Evolutionary conservation across 2,797 vertebrate species (phyloP).

Genomic region (Epinephelus malabaricus): DNA sequence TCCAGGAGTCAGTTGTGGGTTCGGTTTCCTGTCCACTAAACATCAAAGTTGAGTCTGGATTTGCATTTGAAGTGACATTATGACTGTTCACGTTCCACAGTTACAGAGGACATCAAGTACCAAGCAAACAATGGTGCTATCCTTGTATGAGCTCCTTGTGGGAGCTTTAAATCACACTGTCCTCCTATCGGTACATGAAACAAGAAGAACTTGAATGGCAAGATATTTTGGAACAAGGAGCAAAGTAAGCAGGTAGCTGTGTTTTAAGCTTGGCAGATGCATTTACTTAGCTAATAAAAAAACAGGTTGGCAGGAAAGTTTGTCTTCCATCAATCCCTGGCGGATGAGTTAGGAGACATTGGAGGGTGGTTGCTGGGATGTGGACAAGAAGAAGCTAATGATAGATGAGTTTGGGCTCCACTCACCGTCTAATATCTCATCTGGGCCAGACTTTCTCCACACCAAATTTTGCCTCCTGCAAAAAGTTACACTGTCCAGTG

Average conservation of each 20-base stretch:
- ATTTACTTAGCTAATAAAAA: constrained; percentile 78
- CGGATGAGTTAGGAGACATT: constrained; percentile 74
- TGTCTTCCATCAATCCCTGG: constrained; percentile 62
- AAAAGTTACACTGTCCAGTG: constrained; percentile 64
- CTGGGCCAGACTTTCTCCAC: constrained; percentile 64
- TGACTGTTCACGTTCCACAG: constrained; percentile 20
- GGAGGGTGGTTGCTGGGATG: constrained; percentile 70
- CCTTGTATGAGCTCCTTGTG: background rate
- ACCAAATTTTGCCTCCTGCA: constrained; percentile 66
- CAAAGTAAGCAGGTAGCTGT: constrained; percentile 44
- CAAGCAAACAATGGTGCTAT: constrained; percentile 16
- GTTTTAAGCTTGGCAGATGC: constrained; percentile 53
- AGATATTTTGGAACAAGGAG: constrained; percentile 38
- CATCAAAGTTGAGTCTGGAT: constrained; percentile 69
- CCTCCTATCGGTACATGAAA: constrained; percentile 29
- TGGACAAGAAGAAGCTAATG: constrained; percentile 72
- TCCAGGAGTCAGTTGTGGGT: constrained; percentile 61
- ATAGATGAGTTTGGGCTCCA: constrained; percentile 79
- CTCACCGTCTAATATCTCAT: constrained; percentile 67
- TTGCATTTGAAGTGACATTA: constrained; percentile 56
- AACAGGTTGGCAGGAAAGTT: constrained; percentile 73
- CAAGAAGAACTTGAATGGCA: constrained; percentile 46
- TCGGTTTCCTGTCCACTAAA: constrained; percentile 74
- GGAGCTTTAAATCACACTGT: constrained; percentile 33
- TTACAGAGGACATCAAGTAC: background rate